Percentiles rank a stretch among this genome's conserved stretches.
phyloP scores from a whole-genome alignment of 30 jellyfish, hydroid and myxozoan genomes.

The Cassiopea andromeda region DNA sequence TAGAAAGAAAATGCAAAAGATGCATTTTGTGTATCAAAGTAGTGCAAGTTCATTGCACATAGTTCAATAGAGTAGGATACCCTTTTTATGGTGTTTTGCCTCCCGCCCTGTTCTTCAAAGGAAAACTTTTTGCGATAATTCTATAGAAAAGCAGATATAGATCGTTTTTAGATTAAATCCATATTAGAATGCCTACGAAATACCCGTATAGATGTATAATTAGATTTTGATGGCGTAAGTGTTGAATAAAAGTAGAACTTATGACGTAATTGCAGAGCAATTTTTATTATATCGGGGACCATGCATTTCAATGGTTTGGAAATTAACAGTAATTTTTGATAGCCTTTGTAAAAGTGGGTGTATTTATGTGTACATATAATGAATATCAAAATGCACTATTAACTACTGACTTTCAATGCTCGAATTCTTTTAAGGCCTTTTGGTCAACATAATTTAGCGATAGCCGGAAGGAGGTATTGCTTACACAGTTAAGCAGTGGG shows the following conservation, averaged over 20 bases:
- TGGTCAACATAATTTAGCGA: neutral
- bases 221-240: neutral
- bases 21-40: no score
- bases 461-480: neutral
- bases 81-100: neutral
- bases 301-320: neutral
- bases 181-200: neutral
- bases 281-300: neutral
- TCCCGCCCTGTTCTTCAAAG: neutral
- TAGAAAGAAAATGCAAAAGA: no score
- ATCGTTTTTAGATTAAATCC: neutral
- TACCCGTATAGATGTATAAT: neutral
- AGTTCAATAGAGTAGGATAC: no score
- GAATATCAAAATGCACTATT: neutral
- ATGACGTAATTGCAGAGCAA: conserved; percentile 25
- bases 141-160: neutral
- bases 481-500: neutral
- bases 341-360: conserved; percentile 19
- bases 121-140: neutral
- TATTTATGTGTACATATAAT: neutral
- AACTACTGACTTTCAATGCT: neutral
- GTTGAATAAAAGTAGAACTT: neutral
- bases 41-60: no score
- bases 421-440: neutral
- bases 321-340: neutral